A percentile compares a stretch with the other conserved stretches of the same genome.
phyloP scores from a whole-genome alignment of 2,888 invertebrate genomes.

The Actias luna region DNA sequence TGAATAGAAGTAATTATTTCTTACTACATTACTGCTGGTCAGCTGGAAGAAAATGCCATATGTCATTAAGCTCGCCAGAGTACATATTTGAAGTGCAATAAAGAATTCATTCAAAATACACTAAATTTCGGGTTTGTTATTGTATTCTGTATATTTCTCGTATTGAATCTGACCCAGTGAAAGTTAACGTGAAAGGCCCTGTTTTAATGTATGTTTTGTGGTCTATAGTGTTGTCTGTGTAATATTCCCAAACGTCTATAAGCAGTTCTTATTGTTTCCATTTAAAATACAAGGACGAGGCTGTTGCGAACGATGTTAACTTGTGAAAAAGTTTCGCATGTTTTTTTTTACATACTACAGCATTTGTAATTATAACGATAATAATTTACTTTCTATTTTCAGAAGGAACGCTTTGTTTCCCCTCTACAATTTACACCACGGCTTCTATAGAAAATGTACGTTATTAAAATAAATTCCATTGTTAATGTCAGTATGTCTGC shows the following conservation, averaged over 20 bases:
- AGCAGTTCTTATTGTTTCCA: conserved; percentile 5
- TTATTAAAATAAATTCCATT: background rate
- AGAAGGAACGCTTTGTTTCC: background rate
- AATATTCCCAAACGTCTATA: background rate
- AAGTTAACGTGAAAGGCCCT: background rate
- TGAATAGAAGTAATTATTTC: too few species aligned
- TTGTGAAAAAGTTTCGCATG: background rate
- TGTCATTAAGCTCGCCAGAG: too few species aligned
- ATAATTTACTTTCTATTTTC: background rate
- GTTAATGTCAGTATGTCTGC: background rate
- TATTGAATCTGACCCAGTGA: too few species aligned
- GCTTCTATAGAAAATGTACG: background rate
- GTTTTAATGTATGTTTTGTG: background rate
- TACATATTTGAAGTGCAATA: too few species aligned
- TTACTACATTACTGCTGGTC: too few species aligned
- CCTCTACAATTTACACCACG: background rate
- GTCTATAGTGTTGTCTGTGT: background rate
- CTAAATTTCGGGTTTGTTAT: too few species aligned
- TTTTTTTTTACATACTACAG: background rate
- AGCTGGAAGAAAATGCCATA: too few species aligned
- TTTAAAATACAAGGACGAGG: background rate
- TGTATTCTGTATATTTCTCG: too few species aligned
- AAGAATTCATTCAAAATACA: too few species aligned
- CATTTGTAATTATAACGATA: background rate
- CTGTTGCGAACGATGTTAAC: conserved; percentile 2